phyloP scores from a whole-genome alignment of 92 coral and sea anemone genomes.

The Palythoa grandiflora region DNA sequence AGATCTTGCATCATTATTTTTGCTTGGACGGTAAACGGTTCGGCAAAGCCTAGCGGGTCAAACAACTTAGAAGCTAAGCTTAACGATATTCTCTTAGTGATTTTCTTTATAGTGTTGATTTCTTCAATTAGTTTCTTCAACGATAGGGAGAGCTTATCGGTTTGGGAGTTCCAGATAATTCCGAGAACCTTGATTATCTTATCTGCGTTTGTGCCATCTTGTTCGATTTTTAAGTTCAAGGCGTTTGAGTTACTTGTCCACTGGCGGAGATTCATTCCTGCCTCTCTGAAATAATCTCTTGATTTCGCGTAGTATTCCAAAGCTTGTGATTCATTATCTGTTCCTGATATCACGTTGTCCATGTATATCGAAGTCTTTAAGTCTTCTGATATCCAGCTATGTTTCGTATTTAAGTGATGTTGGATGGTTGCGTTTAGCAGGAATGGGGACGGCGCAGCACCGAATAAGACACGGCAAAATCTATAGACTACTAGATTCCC shows the following conservation, averaged over 20 bases:
- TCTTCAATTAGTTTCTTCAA: conserved; percentile 43
- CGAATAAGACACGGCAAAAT: conserved; percentile 33
- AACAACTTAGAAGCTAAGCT: conserved; percentile 57
- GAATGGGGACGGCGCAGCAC: conserved; percentile 8
- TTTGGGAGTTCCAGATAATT: conserved; percentile 52
- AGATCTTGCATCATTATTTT: conserved; percentile 63
- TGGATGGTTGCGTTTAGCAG: conserved; percentile 52
- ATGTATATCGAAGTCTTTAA: conserved; percentile 53
- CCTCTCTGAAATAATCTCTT: conserved; percentile 51
- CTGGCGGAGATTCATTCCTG: conserved; percentile 60
- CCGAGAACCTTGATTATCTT: conserved; percentile 57
- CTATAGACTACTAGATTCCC: conserved; percentile 34
- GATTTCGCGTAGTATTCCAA: conserved; percentile 45
- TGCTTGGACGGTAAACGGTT: conserved; percentile 54
- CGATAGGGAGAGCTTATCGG: conserved; percentile 52
- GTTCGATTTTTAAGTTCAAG: conserved; percentile 42
- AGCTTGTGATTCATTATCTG: conserved; percentile 50
- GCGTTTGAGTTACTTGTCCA: conserved; percentile 62
- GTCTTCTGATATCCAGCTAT: conserved; percentile 53
- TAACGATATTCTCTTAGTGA: conserved; percentile 56
- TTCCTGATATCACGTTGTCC: conserved; percentile 60
- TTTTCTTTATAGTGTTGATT: conserved; percentile 34
- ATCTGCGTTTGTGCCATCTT: conserved; percentile 39
- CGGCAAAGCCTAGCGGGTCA: conserved; percentile 57
- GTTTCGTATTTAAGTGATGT: conserved; percentile 48